phyloP scores from a whole-genome alignment of 2,797 vertebrate genomes.

The Lagocephalus sceleratus region DNA sequence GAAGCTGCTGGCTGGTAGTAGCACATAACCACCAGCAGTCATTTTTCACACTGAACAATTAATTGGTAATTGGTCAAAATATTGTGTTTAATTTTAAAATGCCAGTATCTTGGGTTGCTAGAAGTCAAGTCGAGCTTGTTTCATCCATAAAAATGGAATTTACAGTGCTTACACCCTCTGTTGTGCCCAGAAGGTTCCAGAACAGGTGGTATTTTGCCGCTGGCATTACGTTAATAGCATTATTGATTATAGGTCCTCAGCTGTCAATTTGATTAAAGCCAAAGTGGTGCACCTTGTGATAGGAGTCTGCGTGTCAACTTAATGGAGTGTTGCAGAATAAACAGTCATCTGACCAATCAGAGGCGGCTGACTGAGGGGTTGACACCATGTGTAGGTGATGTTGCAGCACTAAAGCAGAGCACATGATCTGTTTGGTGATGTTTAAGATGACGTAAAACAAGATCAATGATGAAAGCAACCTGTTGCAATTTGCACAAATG shows the following conservation, averaged over 20 bases:
- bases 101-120: not conserved
- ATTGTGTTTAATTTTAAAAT: too few species aligned
- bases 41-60: too few species aligned
- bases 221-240: constrained; percentile 53
- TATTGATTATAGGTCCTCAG: constrained; percentile 56
- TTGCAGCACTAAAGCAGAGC: constrained; percentile 1
- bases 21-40: too few species aligned
- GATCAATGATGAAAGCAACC: not conserved
- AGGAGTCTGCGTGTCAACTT: constrained; percentile 46
- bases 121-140: too few species aligned
- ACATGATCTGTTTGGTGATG: not conserved
- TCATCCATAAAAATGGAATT: too few species aligned
- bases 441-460: constrained; percentile 16
- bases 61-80: too few species aligned
- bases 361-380: constrained; percentile 11
- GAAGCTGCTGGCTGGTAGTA: too few species aligned
- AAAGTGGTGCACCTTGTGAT: constrained; percentile 52
- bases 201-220: constrained; percentile 44
- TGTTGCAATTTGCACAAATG: not conserved
- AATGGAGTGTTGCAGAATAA: constrained; percentile 64
- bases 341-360: constrained; percentile 46
- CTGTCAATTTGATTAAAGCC: constrained; percentile 62
- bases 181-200: constrained; percentile 11
- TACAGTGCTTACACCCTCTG: too few species aligned
- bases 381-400: constrained; percentile 19